Evolutionary conservation across 2,113 vertebrate species (phyloP), one percentile per base, ranked within the genome.

Genomic region (Gracilinanus agilis): DNA sequence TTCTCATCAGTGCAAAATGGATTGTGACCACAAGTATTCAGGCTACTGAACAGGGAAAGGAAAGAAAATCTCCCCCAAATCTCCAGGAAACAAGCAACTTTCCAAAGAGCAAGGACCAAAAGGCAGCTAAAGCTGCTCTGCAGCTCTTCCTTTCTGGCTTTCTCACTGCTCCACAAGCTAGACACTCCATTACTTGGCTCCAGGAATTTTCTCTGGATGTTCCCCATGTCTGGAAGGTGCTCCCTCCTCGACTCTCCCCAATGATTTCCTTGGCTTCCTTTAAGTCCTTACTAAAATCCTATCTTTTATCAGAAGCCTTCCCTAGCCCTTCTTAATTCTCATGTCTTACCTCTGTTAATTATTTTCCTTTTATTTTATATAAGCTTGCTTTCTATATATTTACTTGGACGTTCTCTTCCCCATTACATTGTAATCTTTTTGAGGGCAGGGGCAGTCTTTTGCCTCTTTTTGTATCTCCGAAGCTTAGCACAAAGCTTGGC

Each of bases 371-470:
- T 67, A 67, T 34, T 10, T 19, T 40, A n/a, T 40, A 83, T 9
- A 40, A 83, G n/a, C n/a, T 83, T 83, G 67, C n/a, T 83, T 83
- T 83, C 67, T 40, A 40, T 40, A 83, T 83, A 83, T 75, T 19
- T 83, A 2, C 40, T 40, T 83, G 13, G 7, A 8, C 21, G 3
- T 23, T 19, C 4, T 75, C n/a, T 83, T 1, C n/a, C 19, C 67
- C 16, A 40, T 40, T 23, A 23, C 5, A 13, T 2, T 4, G 3
- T 29, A 0, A 67, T 10, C 3, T 3, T 10, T 1, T n/a, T n/a
- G 34, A 75, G 34, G 61, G 16, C 34, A n/a, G 61, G 13, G 13
- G 16, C 29, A 34, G 61, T 34, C 29, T 75, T n/a, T 16, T 34
- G 11, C 4, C 16, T 75, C 34, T n/a, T 19, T n/a, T 75, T 19